phyloP scores from a whole-genome alignment of 1,140 invertebrate genomes.

The Drosophila repleta region DNA sequence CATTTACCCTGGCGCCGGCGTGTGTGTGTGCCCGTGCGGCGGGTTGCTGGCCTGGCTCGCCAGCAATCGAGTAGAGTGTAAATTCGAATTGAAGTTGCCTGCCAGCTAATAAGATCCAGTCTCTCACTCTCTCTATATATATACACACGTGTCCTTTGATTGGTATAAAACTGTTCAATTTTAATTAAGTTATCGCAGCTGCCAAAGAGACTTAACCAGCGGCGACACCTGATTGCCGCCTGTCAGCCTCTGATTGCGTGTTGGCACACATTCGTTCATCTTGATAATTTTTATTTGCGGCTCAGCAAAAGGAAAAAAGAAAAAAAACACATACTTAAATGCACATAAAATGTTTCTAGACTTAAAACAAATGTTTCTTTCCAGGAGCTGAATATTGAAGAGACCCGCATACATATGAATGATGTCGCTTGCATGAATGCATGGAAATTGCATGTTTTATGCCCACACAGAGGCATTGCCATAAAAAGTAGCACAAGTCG shows the following conservation, averaged over 20 bases:
- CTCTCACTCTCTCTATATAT: too few relatives aligned
- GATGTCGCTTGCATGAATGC: background rate
- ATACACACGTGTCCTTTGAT: constrained; percentile 31
- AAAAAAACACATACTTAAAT: too few relatives aligned
- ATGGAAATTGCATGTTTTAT: constrained; percentile 13
- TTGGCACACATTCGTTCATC: background rate
- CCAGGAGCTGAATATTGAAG: constrained; percentile 60
- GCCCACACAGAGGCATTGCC: constrained; percentile 19
- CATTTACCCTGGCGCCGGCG: constrained; percentile 12
- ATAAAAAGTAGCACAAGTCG: constrained; percentile 59
- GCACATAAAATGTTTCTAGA: background rate
- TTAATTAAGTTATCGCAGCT: constrained; percentile 54
- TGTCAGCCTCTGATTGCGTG: constrained; percentile 11
- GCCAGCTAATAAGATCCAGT: constrained; percentile 49
- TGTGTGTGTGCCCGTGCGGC: background rate
- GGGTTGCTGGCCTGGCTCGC: constrained; percentile 27
- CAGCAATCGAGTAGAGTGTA: constrained; percentile 27
- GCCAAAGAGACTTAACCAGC: constrained; percentile 8
- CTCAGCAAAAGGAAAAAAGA: background rate
- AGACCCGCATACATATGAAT: constrained; percentile 52
- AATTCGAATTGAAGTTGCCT: constrained; percentile 40
- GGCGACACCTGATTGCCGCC: constrained; percentile 10
- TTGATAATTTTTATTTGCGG: constrained; percentile 10
- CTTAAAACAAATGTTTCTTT: constrained; percentile 21
- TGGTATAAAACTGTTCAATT: constrained; percentile 20